Evolutionary conservation across 2,888 invertebrate genomes (phyloP), one percentile per base, ranked within the genome.

Genomic region (Sinodicranocentrus sp.): DNA sequence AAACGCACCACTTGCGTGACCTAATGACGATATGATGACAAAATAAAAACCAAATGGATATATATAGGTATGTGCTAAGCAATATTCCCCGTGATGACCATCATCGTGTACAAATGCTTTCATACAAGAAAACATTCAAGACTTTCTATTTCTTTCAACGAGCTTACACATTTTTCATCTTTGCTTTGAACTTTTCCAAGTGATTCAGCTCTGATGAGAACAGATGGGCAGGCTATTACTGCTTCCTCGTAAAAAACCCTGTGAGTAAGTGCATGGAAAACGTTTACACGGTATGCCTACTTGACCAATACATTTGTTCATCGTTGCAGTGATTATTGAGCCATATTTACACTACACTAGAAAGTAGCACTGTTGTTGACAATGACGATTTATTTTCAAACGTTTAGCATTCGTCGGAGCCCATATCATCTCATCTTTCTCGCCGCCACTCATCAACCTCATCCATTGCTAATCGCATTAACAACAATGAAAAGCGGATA

Each of bases 401-500:
- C 33, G 63, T 65, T 76, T 63, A 52, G 48, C 33, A 75, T 61
- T 67, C 23, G 39, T 17, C 28, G 17, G 44, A 78, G 52, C 28
- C 17, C 17, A 44, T 57, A 70, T 52, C 59, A 44, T 21, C 59
- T 39, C 48, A 48, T n/a, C 33, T 10, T 33, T 10, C 33, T 33
- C 33, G 33, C 39, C 70, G 39, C 10, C 59, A 61, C 61, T 28
- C 33, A 39, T 8, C 6, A 39, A 13, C 65, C 23, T 52, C 72
- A 54, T 57, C 61, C 71, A 79, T 72, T 43, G 72, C 79, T 79
- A 79, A 79, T 79, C 79, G 72, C 72, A 72, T 71, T 79, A 78
- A 78, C 71, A 78, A 78, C 71, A 72, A 79, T 65, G 71, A 71
- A 72, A 79, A 26, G 72, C 63, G 79, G 65, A 79, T 79, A 79